Percentiles rank a stretch among this genome's conserved stretches.
Conservation (phyloP, 2,797 vertebrate genomes). For the Coregonus ussuriensis region DNA sequence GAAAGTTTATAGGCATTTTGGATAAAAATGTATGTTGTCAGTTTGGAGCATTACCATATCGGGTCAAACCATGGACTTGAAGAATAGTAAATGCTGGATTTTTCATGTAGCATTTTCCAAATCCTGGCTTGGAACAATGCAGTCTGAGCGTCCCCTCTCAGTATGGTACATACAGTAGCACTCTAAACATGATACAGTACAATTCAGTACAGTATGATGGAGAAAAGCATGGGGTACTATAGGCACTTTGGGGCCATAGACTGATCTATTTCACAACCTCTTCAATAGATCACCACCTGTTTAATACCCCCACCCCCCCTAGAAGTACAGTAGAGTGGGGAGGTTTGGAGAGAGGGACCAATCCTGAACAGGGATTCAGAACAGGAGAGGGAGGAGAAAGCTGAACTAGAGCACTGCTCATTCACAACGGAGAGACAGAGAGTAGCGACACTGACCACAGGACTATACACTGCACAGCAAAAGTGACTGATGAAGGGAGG, state of each 20-base stretch:
- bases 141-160: conserved; percentile 34
- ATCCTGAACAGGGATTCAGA: conserved; percentile 30
- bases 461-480: conserved; percentile 62
- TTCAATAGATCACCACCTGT: conserved; percentile 64
- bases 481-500: conserved; percentile 54
- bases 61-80: no score
- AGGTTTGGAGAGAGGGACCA: neutral
- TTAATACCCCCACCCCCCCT: conserved; percentile 13
- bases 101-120: conserved; percentile 49
- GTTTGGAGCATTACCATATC: no score
- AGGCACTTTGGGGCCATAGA: conserved; percentile 29
- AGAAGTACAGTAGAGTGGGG: conserved; percentile 10
- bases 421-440: conserved; percentile 43
- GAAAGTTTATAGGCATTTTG: neutral
- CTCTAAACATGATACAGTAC: conserved; percentile 30
- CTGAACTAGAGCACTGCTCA: conserved; percentile 37
- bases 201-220: conserved; percentile 47
- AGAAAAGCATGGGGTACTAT: conserved; percentile 38
- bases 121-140: conserved; percentile 57
- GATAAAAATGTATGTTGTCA: no score
- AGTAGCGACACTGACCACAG: conserved; percentile 59
- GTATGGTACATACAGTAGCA: conserved; percentile 34
- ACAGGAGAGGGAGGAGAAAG: conserved; percentile 28
- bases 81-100: conserved; percentile 53
- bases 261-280: conserved; percentile 64